Evolutionary conservation across 2,113 vertebrate species (phyloP).

Genomic region (Melanotaenia duboulayi): DNA sequence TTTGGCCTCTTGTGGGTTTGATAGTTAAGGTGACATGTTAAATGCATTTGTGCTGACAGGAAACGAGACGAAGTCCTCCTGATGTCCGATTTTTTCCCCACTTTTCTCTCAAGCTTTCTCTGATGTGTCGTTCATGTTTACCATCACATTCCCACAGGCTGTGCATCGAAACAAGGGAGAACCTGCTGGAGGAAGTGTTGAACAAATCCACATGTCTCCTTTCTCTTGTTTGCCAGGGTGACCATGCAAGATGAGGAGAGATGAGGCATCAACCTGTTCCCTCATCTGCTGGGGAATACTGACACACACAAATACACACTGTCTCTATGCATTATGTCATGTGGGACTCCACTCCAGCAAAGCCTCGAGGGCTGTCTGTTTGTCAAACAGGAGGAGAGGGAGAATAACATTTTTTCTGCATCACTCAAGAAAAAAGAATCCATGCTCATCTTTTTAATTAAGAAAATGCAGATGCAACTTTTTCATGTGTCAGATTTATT

Average conservation of each 20-base stretch:
- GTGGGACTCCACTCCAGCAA: slow-evolving; percentile 41
- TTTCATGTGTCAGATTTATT: slow-evolving; percentile 60
- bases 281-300: slow-evolving; percentile 1
- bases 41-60: background rate
- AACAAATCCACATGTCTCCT: slow-evolving; percentile 33
- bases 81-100: slow-evolving; percentile 43
- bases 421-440: slow-evolving; percentile 3
- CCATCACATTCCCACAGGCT: slow-evolving; percentile 17
- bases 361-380: slow-evolving; percentile 48
- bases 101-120: slow-evolving; percentile 29
- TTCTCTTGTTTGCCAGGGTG: slow-evolving; percentile 60
- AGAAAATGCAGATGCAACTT: slow-evolving; percentile 16
- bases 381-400: slow-evolving; percentile 29
- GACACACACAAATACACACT: slow-evolving; percentile 33
- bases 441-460: background rate
- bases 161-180: background rate
- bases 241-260: slow-evolving; percentile 46
- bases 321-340: slow-evolving; percentile 48
- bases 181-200: slow-evolving; percentile 14
- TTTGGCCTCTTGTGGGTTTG: background rate
- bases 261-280: slow-evolving; percentile 51
- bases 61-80: slow-evolving; percentile 12
- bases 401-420: slow-evolving; percentile 17
- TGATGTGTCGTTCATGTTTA: slow-evolving; percentile 44
- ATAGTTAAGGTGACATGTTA: slow-evolving; percentile 3